Percentiles rank a stretch among this genome's conserved stretches.
Evolutionary conservation across 1,140 invertebrate genomes (phyloP).

Genomic region (Dreissena polymorpha): DNA sequence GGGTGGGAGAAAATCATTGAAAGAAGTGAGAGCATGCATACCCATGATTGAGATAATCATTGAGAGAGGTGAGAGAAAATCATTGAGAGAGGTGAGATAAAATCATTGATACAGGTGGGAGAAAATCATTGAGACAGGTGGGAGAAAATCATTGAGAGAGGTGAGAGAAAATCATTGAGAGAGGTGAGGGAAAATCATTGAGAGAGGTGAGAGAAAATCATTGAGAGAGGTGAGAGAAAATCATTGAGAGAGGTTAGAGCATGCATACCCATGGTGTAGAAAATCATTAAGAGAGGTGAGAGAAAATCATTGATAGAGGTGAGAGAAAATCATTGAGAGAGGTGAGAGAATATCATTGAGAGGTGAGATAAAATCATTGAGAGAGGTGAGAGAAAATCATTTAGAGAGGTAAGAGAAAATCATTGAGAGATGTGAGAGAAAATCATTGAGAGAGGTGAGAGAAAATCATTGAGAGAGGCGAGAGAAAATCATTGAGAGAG

Average conservation of each 20-base stretch:
- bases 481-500: conserved; percentile 84
- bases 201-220: conserved; percentile 82
- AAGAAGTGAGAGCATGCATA: conserved; percentile 80
- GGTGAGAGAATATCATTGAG: conserved; percentile 81
- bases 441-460: conserved; percentile 84
- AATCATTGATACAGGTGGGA: conserved; percentile 84
- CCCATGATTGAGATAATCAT: conserved; percentile 98
- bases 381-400: conserved; percentile 81
- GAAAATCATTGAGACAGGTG: conserved; percentile 83
- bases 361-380: conserved; percentile 83
- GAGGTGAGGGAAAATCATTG: conserved; percentile 81
- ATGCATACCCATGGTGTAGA: conserved; percentile 92
- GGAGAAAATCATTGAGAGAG: conserved; percentile 77
- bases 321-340: conserved; percentile 83
- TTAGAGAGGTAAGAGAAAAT: conserved; percentile 94
- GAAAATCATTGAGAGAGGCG: conserved; percentile 84
- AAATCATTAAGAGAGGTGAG: no score
- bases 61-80: conserved; percentile 84
- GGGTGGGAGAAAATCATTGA: conserved; percentile 81
- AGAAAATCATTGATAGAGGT: conserved; percentile 95
- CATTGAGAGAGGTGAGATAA: conserved; percentile 84
- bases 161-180: conserved; percentile 98
- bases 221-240: conserved; percentile 84
- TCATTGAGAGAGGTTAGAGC: conserved; percentile 84
- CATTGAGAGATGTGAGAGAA: conserved; percentile 87